Evolutionary conservation across 2,113 vertebrate species (phyloP).

Genomic region (Recurvirostra avosetta): DNA sequence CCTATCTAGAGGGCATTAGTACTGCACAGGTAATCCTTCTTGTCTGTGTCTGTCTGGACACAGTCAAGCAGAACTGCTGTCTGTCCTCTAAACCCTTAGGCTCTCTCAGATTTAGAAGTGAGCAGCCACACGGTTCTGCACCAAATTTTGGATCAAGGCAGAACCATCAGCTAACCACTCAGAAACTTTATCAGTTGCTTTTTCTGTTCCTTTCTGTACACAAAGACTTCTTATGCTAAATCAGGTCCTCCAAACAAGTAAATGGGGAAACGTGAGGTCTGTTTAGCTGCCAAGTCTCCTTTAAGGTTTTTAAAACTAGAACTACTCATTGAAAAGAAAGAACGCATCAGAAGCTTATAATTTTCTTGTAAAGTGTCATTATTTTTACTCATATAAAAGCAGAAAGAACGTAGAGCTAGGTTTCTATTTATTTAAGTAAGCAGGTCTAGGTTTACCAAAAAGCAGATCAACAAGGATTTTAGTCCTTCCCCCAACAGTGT

Average conservation of each 20-base stretch:
- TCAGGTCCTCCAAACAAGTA: not conserved
- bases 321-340: not conserved
- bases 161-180: not conserved
- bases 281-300: not conserved
- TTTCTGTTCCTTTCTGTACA: not conserved
- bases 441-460: not conserved
- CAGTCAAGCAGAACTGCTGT: not conserved
- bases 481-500: not conserved
- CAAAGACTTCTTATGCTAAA: not conserved
- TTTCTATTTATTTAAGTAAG: not conserved
- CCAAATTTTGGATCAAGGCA: not conserved
- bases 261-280: not conserved
- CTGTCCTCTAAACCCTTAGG: not conserved
- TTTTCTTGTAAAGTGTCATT: not conserved
- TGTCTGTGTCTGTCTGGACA: slow-evolving; percentile 56
- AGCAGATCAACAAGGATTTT: not conserved
- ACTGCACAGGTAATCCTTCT: slow-evolving; percentile 41
- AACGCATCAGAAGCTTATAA: not conserved
- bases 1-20: not conserved
- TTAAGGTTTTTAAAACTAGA: not conserved
- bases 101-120: not conserved
- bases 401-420: not conserved
- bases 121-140: not conserved
- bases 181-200: not conserved
- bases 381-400: not conserved